A percentile compares a stretch with the other conserved stretches of the same genome.
Conservation (phyloP, 2,888 invertebrate genomes). For the Sphaeridia pumilis region DNA sequence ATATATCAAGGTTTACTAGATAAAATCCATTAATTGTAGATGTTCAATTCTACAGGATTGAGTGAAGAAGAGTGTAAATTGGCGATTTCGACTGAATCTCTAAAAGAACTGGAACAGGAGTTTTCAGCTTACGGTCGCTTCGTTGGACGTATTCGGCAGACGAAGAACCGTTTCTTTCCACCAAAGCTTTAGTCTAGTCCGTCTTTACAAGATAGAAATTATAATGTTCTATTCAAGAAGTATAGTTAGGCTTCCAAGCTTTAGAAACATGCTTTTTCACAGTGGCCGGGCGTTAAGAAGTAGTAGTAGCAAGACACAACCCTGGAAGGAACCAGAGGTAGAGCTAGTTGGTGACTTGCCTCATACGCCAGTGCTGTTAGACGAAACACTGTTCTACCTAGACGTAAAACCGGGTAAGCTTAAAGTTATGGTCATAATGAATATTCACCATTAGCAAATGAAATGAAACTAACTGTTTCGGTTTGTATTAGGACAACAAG, state of each 20-base stretch:
- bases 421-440: not conserved
- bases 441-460: not conserved
- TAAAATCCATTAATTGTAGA: not conserved
- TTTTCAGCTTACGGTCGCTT: conserved; percentile 42
- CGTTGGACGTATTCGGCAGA: not conserved
- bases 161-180: not conserved
- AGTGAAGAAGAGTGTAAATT: conserved; percentile 60
- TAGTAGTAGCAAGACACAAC: not conserved
- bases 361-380: conserved; percentile 66
- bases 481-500: conserved; percentile 44
- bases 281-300: not conserved
- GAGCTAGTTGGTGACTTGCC: conserved; percentile 30
- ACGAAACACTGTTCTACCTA: conserved; percentile 57
- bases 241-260: not conserved
- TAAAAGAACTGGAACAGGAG: conserved; percentile 51
- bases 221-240: too few species aligned
- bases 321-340: not conserved
- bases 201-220: too few species aligned
- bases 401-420: conserved; percentile 43
- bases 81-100: conserved; percentile 58
- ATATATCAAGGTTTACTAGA: not conserved
- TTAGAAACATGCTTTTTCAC: not conserved
- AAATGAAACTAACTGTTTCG: not conserved
- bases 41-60: conserved; percentile 45
- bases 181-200: too few species aligned